phyloP scores from a whole-genome alignment of 2,888 invertebrate genomes.

The Venustoraphidia nigricollis region DNA sequence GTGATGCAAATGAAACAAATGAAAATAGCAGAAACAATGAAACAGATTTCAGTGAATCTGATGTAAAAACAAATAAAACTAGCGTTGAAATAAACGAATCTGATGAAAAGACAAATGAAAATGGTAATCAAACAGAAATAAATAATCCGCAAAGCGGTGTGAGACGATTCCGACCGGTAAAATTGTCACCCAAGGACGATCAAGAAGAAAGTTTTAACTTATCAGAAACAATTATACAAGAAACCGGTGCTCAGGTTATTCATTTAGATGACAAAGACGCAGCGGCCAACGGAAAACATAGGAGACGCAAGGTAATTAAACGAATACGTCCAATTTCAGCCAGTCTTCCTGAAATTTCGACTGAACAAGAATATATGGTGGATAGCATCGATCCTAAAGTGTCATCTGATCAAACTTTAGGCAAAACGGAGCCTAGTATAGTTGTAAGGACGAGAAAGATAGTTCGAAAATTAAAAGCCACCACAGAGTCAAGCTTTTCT shows the following conservation, averaged over 20 bases:
- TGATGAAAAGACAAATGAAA: too few relatives aligned
- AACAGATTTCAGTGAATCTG: background rate
- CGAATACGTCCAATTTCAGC: slow-evolving; percentile 7
- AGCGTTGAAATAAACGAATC: background rate
- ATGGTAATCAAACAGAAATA: too few relatives aligned
- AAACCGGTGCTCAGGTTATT: too few relatives aligned
- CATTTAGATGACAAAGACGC: too few relatives aligned
- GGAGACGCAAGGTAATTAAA: slow-evolving; percentile 8
- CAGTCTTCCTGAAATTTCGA: slow-evolving; percentile 1
- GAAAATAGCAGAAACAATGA: background rate
- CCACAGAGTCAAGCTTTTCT: slow-evolving; percentile 4
- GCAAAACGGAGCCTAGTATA: slow-evolving; percentile 17
- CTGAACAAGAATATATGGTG: background rate
- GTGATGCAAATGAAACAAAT: background rate
- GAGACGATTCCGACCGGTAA: too few relatives aligned
- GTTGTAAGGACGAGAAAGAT: slow-evolving; percentile 22
- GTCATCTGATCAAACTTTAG: background rate
- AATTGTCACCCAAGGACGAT: too few relatives aligned
- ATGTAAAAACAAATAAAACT: background rate
- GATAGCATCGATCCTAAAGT: slow-evolving; percentile 3
- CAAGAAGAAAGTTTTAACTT: too few relatives aligned
- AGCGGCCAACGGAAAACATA: background rate
- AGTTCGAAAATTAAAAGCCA: slow-evolving; percentile 20
- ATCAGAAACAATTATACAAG: too few relatives aligned
- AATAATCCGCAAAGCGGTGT: too few relatives aligned